Evolutionary conservation across 2,888 invertebrate genomes (phyloP).

Genomic region (Netelia fuscicornis): DNA sequence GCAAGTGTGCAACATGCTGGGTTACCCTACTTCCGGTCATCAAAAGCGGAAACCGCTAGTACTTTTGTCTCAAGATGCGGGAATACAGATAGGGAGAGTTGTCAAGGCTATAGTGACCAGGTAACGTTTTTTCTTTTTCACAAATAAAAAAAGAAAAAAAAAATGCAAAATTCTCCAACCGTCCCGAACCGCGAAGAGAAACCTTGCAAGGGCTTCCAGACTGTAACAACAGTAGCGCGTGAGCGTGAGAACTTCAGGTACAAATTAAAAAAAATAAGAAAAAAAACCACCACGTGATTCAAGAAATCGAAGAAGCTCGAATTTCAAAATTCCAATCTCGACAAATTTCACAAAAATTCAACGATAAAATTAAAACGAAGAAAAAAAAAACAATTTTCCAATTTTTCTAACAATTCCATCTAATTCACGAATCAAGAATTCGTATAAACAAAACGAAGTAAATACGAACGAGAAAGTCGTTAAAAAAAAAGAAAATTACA

Average conservation of each 20-base stretch:
- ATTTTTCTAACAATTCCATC: no score
- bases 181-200: background rate
- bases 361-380: background rate
- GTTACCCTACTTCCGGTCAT: conserved; percentile 11
- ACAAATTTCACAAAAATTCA: background rate
- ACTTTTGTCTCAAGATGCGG: conserved; percentile 14
- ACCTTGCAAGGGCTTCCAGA: background rate
- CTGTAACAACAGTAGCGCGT: background rate
- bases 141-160: background rate
- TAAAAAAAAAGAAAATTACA: background rate
- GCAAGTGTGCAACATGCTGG: background rate
- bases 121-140: background rate
- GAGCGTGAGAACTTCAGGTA: background rate
- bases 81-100: background rate
- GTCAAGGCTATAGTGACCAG: background rate
- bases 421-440: background rate
- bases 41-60: background rate
- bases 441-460: background rate
- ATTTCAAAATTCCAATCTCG: background rate
- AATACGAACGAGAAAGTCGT: no score
- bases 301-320: conserved; percentile 12
- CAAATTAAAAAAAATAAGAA: background rate
- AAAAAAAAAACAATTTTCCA: no score
- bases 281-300: background rate
- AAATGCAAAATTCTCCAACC: background rate